Evolutionary conservation across 1,140 invertebrate species (phyloP), one percentile per base, ranked within the genome.

Genomic region (Platyscapa corneri): DNA sequence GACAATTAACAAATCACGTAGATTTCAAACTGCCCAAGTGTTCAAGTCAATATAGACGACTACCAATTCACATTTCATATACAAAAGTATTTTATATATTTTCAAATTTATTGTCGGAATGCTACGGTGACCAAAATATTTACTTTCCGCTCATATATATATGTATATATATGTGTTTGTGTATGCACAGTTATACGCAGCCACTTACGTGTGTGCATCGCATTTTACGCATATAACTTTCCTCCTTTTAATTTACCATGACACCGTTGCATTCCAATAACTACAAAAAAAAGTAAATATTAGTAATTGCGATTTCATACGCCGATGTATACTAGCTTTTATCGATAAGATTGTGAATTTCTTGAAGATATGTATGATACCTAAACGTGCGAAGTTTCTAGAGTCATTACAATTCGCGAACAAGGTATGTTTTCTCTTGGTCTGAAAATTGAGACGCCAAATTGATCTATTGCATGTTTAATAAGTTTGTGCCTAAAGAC

Each of bases 21-120:
- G 87, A 86, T 82, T 90, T 86, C 87, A 89, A 89, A 90, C 88
- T 90, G 88, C 89, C 89, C 89, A 90, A 90, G 89, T 90, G 89
- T 90, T 90, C 89, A 89, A 53, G 87, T 88, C 86, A 87, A 88
- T 84, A 89, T 86, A 80, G 56, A 85, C 74, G 85, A 74, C 56
- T 77, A 46, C 77, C 27, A 77, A 82, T 82, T 86, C 65, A 79
- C 72, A 30, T 76, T 84, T 70, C 49, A 27, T 65, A 74, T 56
- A 46, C n/a, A 72, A 56, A 53, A 53, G 49, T 53, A 82, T 78
- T 64, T 56, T 74, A 67, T 46, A 37, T 84, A 78, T 10, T 82
- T 49, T 65, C 34, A 27, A 42, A 76, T 79, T 70, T 10, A 60
- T 85, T 82, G 83, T 87, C 79, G 83, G 84, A 80, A 82, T 83